Percentiles rank a stretch among this genome's conserved stretches.
Evolutionary conservation across 2,888 invertebrate genomes (phyloP).

Genomic region (Pyrocoelia pectoralis): DNA sequence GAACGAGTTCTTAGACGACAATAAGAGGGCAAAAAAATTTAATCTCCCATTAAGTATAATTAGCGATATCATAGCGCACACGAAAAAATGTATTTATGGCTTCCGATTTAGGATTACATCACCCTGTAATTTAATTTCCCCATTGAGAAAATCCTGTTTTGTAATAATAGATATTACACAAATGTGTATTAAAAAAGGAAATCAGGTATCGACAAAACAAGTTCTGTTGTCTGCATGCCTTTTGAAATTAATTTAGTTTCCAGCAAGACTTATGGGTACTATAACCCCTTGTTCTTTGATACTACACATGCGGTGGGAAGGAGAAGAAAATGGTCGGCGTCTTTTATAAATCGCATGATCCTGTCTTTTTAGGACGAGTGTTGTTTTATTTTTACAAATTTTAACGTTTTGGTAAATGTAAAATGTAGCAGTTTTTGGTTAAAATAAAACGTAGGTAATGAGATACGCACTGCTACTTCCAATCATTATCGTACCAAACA

Average conservation of each 20-base stretch:
- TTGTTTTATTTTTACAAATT: not conserved
- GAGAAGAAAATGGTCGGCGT: not conserved
- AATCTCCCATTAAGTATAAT: not conserved
- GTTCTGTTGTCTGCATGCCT: slow-evolving; percentile 9
- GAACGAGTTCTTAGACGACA: not conserved
- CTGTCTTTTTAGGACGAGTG: too few relatives aligned
- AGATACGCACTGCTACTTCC: too few relatives aligned
- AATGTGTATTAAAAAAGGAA: not conserved
- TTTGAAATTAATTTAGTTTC: slow-evolving; percentile 9
- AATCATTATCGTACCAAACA: not conserved
- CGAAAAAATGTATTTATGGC: not conserved
- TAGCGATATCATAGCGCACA: not conserved
- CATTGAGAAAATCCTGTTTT: not conserved
- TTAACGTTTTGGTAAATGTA: not conserved
- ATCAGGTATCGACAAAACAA: slow-evolving; percentile 8
- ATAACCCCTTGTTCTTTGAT: slow-evolving; percentile 7
- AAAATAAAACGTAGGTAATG: not conserved
- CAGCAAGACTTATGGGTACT: slow-evolving; percentile 10
- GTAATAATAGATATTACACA: not conserved
- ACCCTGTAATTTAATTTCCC: not conserved
- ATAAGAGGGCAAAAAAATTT: not conserved
- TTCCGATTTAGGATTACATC: not conserved
- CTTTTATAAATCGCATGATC: not conserved
- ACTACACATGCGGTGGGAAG: not conserved
- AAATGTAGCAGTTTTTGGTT: not conserved